phyloP scores from a whole-genome alignment of 2,113 vertebrate genomes.

The Macrotis lagotis region DNA sequence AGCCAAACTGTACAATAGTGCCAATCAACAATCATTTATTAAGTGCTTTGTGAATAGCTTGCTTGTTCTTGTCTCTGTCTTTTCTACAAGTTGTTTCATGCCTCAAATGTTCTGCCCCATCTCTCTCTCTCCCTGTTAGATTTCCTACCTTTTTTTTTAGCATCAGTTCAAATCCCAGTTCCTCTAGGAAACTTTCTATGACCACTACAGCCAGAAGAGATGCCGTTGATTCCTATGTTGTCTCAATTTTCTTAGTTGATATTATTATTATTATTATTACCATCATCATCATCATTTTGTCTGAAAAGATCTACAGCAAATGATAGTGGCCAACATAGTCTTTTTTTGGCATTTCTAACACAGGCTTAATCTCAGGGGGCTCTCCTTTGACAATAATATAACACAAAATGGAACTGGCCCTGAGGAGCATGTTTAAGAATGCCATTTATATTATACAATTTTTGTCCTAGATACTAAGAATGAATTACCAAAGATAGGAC shows the following conservation, averaged over 20 bases:
- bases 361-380: not conserved
- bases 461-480: not conserved
- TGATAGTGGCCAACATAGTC: not conserved
- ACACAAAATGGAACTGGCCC: not conserved
- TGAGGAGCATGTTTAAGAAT: not conserved
- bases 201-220: not conserved
- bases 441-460: not conserved
- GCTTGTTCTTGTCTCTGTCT: not conserved
- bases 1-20: not conserved
- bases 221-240: not conserved
- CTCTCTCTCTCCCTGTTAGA: not conserved
- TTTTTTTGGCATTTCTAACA: conserved; percentile 3
- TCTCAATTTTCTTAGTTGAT: not conserved
- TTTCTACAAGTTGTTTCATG: not conserved
- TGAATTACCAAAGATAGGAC: not conserved
- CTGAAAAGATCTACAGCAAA: not conserved
- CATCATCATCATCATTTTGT: no score
- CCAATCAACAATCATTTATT: not conserved
- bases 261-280: no score
- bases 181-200: not conserved
- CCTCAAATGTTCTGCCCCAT: not conserved
- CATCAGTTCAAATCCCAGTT: not conserved
- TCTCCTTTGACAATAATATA: not conserved
- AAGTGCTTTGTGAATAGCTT: not conserved
- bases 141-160: not conserved